Evolutionary conservation across 2,797 vertebrate species (phyloP).

Genomic region (Acanthurus lineatus): DNA sequence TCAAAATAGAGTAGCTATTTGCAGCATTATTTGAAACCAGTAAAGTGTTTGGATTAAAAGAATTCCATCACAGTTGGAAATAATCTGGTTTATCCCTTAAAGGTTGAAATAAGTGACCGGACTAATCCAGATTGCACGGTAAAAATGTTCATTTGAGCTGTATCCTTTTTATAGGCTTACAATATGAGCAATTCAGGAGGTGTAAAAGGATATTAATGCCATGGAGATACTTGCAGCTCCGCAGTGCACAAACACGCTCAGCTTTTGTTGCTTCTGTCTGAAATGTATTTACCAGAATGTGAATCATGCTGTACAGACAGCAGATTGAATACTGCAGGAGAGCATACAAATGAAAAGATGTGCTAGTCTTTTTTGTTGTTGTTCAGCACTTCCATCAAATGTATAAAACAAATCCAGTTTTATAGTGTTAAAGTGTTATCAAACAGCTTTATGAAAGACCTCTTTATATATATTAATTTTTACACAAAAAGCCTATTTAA

Average conservation of each 20-base stretch:
- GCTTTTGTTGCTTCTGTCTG: slow-evolving; percentile 5
- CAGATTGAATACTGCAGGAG: neutral
- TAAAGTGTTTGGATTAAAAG: slow-evolving; percentile 10
- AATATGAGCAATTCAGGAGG: slow-evolving; percentile 10
- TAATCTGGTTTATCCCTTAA: slow-evolving; percentile 20
- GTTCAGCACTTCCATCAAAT: neutral
- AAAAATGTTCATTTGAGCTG: neutral
- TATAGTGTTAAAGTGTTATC: too few relatives aligned
- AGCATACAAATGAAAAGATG: neutral
- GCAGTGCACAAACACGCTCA: neutral
- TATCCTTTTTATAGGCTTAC: neutral
- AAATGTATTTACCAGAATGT: slow-evolving; percentile 13
- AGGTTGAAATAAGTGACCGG: slow-evolving; percentile 1
- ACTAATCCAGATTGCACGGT: slow-evolving; percentile 17
- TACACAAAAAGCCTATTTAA: neutral
- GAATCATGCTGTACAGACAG: slow-evolving; percentile 9
- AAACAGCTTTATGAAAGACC: neutral
- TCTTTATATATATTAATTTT: neutral
- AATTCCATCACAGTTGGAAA: neutral
- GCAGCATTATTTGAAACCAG: neutral
- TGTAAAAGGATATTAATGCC: slow-evolving; percentile 26
- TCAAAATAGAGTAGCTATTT: neutral
- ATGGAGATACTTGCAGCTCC: neutral
- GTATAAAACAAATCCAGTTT: too few relatives aligned
- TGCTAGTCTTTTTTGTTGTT: neutral